Evolutionary conservation across 2,797 vertebrate species (phyloP), one percentile per base, ranked within the genome.

Genomic region (Dromococcyx pavoninus): DNA sequence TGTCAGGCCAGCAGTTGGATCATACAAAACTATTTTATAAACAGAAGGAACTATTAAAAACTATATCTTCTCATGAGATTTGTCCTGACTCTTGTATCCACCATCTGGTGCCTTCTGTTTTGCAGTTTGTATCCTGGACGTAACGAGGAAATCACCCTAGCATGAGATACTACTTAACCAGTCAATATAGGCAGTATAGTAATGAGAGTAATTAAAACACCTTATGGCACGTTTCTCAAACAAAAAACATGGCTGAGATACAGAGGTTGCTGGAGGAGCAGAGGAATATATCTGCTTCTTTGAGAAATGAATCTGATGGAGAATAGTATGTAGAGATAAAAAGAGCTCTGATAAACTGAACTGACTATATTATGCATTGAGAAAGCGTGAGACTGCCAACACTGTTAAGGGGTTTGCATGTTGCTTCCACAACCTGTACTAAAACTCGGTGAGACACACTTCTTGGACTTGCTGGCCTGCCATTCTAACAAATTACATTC

Each of bases 181-280:
- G 89, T 88, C 83, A 93, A 75, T 88, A 95, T 24, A 87, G 44
- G 57, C 80, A 75, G 30, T 43, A 30, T 43, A 44, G 35, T 78
- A 91, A 93, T 78, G 82, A 93, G 25, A 64, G 32, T 72, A 93
- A 96, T 95, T 95, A 88, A 88, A 96, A 85, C 46, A 67, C 78
- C 62, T 94, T 93, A 70, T 86, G 61, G 37, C 58, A 41, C 21
- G n/a, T 73, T 93, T 95, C 84, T 65, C 4, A 1, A 90, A 82
- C 17, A 80, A 84, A 95, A 72, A 16, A 27, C 33, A 24, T 39
- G 53, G 39, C 23, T 69, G 73, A 91, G 54, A 62, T 32, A 54
- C 1, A 2, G 32, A 79, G 17, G 41, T 72, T 83, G 12, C 41
- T 80, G n/a, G 33, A 6, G 1, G 57, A 91, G 72, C 37, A 83